Evolutionary conservation across 1,140 invertebrate species (phyloP).

Genomic region (Drosophila miranda): DNA sequence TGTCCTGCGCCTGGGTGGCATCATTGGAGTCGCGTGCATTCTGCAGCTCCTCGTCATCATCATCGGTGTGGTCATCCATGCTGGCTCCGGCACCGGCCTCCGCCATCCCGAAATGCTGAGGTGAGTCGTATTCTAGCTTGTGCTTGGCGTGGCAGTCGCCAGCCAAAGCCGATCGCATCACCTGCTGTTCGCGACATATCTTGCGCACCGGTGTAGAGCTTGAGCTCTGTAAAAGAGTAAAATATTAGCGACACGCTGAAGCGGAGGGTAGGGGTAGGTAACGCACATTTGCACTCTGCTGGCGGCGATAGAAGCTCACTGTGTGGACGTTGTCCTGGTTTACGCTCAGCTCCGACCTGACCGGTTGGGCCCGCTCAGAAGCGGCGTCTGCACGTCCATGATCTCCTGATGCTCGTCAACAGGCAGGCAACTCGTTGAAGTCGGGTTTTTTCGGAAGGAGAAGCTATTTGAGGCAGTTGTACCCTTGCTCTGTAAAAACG

Average conservation of each 20-base stretch:
- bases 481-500: conserved; percentile 66
- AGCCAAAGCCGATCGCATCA: conserved; percentile 56
- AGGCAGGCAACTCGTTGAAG: conserved; percentile 49
- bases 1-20: conserved; percentile 81
- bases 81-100: not conserved
- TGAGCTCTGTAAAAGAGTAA: conserved; percentile 47
- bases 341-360: conserved; percentile 85
- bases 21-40: conserved; percentile 47
- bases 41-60: conserved; percentile 50
- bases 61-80: conserved; percentile 38
- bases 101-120: conserved; percentile 25
- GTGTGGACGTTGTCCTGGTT: conserved; percentile 86
- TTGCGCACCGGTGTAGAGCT: conserved; percentile 77
- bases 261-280: not conserved
- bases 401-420: conserved; percentile 68
- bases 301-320: conserved; percentile 91
- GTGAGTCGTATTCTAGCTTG: conserved; percentile 65
- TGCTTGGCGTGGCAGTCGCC: conserved; percentile 67
- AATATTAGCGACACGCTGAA: not conserved
- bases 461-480: conserved; percentile 84
- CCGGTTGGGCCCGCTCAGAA: conserved; percentile 72
- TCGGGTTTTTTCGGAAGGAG: conserved; percentile 82
- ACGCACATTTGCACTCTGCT: conserved; percentile 85
- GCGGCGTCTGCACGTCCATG: conserved; percentile 74
- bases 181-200: conserved; percentile 72